Evolutionary conservation across 1,140 invertebrate species (phyloP).

Genomic region (Lamellibrachia luymesi): DNA sequence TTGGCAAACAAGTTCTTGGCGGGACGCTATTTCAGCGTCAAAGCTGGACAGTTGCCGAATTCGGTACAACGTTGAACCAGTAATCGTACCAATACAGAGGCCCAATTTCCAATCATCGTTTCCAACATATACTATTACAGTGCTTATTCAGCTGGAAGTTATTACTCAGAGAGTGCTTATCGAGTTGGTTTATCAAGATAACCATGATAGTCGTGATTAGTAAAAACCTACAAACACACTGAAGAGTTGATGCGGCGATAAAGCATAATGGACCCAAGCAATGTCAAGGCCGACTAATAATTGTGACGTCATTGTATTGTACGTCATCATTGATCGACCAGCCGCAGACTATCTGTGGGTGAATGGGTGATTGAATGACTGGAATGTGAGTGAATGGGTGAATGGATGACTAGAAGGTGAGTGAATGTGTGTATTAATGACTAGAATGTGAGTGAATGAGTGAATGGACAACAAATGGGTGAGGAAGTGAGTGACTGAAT

Average conservation of each 20-base stretch:
- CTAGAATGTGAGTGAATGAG: not conserved
- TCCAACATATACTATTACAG: not conserved
- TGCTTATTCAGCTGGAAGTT: not conserved
- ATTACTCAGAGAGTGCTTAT: not conserved
- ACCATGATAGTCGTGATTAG: not conserved
- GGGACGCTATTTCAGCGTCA: not conserved
- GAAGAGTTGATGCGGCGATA: not conserved
- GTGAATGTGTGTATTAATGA: not conserved
- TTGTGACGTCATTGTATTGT: too few species aligned
- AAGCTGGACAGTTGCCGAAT: not conserved
- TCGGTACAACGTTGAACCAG: not conserved
- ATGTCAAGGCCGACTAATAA: too few species aligned
- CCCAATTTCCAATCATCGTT: not conserved
- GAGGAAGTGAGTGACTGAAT: not conserved
- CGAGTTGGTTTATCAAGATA: not conserved
- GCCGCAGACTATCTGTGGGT: not conserved
- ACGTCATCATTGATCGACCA: too few species aligned
- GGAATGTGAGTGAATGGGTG: not conserved
- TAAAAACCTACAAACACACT: not conserved
- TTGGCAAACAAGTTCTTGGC: not conserved
- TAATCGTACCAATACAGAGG: not conserved
- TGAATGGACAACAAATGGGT: not conserved
- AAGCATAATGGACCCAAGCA: not conserved
- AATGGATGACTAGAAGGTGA: not conserved
- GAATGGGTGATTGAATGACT: not conserved